These are phyloP conservation scores for Cydia pomonella DNA, from an alignment of 1,140 invertebrate genomes.

Conservation along the genomic window DNA sequence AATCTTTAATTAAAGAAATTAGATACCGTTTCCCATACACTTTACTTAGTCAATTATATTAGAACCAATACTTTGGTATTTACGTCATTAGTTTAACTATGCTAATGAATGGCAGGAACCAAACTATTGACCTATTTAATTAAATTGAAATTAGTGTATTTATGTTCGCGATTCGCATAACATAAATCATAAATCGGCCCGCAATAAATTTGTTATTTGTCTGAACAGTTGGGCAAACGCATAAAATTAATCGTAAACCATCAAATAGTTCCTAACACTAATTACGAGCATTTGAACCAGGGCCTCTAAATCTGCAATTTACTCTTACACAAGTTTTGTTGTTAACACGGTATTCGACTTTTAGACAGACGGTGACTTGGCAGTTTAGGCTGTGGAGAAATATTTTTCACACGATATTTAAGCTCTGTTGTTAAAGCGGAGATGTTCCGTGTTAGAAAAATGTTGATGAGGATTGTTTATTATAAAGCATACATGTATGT, in stretches of 20 bases:
- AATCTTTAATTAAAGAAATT: no score
- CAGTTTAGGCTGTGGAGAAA: slow-evolving; percentile 38
- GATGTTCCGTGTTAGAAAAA: neutral
- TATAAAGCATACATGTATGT: neutral
- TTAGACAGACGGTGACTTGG: slow-evolving; percentile 57
- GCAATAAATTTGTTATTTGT: slow-evolving; percentile 8
- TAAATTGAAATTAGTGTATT: neutral
- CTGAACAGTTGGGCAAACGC: slow-evolving; percentile 21
- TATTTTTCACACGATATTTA: slow-evolving; percentile 31
- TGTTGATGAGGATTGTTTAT: neutral
- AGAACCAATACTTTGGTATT: no score
- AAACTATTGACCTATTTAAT: neutral
- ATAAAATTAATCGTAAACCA: slow-evolving; percentile 16
- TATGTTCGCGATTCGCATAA: neutral
- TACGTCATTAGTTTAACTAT: neutral
- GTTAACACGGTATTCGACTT: slow-evolving; percentile 51
- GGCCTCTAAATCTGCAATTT: slow-evolving; percentile 18
- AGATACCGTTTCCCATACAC: no score
- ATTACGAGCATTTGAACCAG: slow-evolving; percentile 10
- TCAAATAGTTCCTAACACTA: slow-evolving; percentile 20
- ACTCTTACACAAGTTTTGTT: slow-evolving; percentile 27
- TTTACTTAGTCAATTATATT: no score
- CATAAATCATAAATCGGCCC: neutral
- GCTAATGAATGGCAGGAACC: neutral
- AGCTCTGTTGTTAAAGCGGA: neutral